Evolutionary conservation across 1,140 invertebrate species (phyloP).

Genomic region (Callitettix versicolor): DNA sequence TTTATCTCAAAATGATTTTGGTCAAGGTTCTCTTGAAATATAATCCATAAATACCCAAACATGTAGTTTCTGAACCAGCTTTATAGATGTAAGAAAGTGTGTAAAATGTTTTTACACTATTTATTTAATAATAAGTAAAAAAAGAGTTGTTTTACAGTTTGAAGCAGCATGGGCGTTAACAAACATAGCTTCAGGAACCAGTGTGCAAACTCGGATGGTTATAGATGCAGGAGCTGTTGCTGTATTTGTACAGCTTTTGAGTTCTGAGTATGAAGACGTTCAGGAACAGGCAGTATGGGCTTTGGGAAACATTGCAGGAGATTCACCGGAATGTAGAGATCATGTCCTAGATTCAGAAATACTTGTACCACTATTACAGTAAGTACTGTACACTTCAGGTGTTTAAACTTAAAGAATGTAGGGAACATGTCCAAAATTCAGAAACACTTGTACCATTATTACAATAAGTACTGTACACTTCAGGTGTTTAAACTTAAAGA

Average conservation of each 20-base stretch:
- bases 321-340: slow-evolving; percentile 86
- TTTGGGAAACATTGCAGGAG: slow-evolving; percentile 92
- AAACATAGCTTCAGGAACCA: slow-evolving; percentile 96
- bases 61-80: no score
- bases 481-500: no score
- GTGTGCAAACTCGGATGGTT: slow-evolving; percentile 82
- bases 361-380: slow-evolving; percentile 81
- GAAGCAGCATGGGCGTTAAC: slow-evolving; percentile 97
- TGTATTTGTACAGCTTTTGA: slow-evolving; percentile 77
- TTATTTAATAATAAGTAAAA: no score
- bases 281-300: slow-evolving; percentile 96
- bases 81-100: no score
- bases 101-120: no score
- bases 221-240: slow-evolving; percentile 89
- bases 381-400: slow-evolving; percentile 34
- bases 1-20: no score
- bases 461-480: slow-evolving; percentile 51
- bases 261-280: slow-evolving; percentile 80
- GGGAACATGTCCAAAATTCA: slow-evolving; percentile 79
- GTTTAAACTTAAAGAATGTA: slow-evolving; percentile 38
- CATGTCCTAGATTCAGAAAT: slow-evolving; percentile 79
- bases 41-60: no score
- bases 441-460: slow-evolving; percentile 81
- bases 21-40: no score
- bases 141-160: slow-evolving; percentile 67